Evolutionary conservation across 2,797 vertebrate species (phyloP), one percentile per base, ranked within the genome.

Genomic region (Galaxias olidus): DNA sequence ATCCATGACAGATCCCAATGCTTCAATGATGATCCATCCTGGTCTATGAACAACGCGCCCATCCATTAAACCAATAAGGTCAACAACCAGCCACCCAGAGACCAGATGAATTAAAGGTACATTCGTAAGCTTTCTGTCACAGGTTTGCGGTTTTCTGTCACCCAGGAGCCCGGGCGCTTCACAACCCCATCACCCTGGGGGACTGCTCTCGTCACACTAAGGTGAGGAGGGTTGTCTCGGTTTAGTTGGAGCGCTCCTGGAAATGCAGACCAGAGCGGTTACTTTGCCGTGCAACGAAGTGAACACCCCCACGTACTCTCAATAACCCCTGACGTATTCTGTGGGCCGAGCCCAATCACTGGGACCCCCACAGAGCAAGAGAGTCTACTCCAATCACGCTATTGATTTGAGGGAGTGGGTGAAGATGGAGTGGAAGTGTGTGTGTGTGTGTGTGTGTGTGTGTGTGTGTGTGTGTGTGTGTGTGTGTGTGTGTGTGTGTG

Each of bases 361-460:
- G 44, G 61, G 49, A 61, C 47, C 65, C 63, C 59, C 4, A 19
- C 63, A 61, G 66, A 76, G 59, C 57, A 48, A 43, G 44, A 46
- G 58, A 73, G 79, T 70, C 60, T 71, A 71, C 82, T 84, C 67
- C 72, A 82, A 78, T 81, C 69, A 69, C 10, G 41, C 19, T 63
- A 82, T 80, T 82, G 76, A 81, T 83, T 77, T 73, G 42, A 63
- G 63, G 13, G 60, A 61, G 59, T 63, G 63, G 73, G 65, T 66
- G 58, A 63, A 76, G 71, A 72, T 42, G 17, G 61, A 76, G 44
- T 19, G 41, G 18, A 61, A 44, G 40, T 61, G 45, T 60, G 19
- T 14, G 12, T 47, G 18, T 49, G 48, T 4, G 48, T 41, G 19
- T 6, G 48, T 19, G 20, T 19, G 44, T 10, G 51, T 57, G 30